A percentile compares a stretch with the other conserved stretches of the same genome.
Evolutionary conservation across 2,797 vertebrate species (phyloP).

Genomic region (Varecia variegata): DNA sequence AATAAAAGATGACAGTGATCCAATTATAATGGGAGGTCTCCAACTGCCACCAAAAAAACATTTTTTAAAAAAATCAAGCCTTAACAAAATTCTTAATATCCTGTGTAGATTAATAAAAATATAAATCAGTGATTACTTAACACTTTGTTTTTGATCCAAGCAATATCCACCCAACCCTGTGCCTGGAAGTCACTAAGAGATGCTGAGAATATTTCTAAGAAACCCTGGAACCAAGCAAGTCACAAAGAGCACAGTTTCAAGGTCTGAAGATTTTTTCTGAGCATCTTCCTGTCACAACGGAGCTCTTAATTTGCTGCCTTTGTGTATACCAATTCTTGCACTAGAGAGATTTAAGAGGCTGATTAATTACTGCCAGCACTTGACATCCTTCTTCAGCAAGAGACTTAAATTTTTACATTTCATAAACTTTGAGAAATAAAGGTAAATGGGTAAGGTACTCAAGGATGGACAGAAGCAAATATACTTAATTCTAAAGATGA

Average conservation of each 20-base stretch:
- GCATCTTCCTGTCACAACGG: not conserved
- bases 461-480: not conserved
- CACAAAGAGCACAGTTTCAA: not conserved
- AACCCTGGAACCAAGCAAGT: not conserved
- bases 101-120: not conserved
- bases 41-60: not conserved
- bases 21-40: not conserved
- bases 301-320: not conserved
- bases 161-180: not conserved
- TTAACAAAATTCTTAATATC: not conserved
- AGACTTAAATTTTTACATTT: not conserved
- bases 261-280: not conserved
- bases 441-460: not conserved
- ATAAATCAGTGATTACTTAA: not conserved
- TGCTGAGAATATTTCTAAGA: not conserved
- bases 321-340: not conserved
- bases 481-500: not conserved
- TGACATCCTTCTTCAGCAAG: not conserved
- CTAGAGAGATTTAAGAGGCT: not conserved
- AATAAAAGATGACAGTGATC: slow-evolving; percentile 41
- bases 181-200: not conserved
- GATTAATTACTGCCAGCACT: not conserved
- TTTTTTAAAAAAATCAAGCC: not conserved
- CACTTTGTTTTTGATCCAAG: not conserved
- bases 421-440: slow-evolving; percentile 21